phyloP scores from a whole-genome alignment of 2,888 invertebrate species.

The Arctia plantaginis region DNA sequence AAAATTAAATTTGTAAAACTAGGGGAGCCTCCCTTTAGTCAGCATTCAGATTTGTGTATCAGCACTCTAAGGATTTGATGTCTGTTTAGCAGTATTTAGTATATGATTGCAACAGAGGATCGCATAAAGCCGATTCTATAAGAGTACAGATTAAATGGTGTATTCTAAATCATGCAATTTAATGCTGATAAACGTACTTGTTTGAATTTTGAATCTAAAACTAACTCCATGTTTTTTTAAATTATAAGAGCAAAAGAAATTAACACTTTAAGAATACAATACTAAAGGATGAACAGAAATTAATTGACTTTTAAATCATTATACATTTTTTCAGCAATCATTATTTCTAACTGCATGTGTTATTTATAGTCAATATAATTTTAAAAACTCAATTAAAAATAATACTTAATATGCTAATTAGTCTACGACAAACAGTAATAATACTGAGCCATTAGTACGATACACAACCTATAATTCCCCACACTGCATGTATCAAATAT shows the following conservation, averaged over 20 bases:
- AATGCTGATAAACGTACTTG: too few relatives aligned
- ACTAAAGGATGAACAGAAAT: background rate
- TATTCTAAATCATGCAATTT: background rate
- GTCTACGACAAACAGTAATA: slow-evolving; percentile 2
- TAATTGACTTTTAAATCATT: background rate
- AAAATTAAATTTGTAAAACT: slow-evolving; percentile 49
- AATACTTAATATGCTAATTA: slow-evolving; percentile 10
- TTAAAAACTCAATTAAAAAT: background rate
- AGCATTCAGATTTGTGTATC: slow-evolving; percentile 50
- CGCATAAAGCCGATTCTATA: slow-evolving; percentile 9
- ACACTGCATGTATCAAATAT: slow-evolving; percentile 29
- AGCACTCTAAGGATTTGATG: slow-evolving; percentile 53
- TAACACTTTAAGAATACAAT: too few relatives aligned
- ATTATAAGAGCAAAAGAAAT: too few relatives aligned
- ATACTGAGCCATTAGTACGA: slow-evolving; percentile 9
- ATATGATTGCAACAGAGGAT: slow-evolving; percentile 36
- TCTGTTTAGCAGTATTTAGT: slow-evolving; percentile 40
- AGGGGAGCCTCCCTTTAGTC: slow-evolving; percentile 49
- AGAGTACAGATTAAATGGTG: background rate
- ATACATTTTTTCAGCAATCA: background rate
- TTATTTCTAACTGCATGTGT: background rate
- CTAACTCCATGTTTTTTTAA: too few relatives aligned
- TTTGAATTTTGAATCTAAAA: too few relatives aligned
- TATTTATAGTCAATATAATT: background rate
- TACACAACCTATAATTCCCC: slow-evolving; percentile 12